Conservation (phyloP, 2,888 invertebrate genomes). For the Choreutis nemorana region DNA sequence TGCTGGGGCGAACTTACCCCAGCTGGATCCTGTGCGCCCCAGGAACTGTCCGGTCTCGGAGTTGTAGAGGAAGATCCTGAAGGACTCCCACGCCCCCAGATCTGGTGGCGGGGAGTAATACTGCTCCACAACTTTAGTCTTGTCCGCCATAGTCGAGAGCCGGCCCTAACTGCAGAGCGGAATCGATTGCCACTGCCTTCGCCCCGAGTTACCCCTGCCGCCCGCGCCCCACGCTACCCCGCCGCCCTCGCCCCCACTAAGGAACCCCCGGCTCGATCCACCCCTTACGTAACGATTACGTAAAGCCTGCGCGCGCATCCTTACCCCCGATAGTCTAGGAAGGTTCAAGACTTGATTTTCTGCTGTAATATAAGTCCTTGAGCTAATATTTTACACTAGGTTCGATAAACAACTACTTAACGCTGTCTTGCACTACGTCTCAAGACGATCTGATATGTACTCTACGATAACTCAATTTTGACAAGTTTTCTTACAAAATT, state of each 20-base stretch:
- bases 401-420: too few species aligned
- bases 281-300: conserved; percentile 59
- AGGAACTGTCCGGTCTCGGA: conserved; percentile 90
- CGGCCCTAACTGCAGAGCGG: conserved; percentile 50
- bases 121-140: conserved; percentile 74
- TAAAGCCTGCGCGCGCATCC: conserved; percentile 51
- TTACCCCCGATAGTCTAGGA: too few species aligned
- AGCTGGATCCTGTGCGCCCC: conserved; percentile 90
- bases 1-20: conserved; percentile 78
- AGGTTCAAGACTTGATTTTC: too few species aligned
- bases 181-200: conserved; percentile 51
- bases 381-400: too few species aligned
- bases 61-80: conserved; percentile 89
- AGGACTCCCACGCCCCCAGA: conserved; percentile 85
- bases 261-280: conserved; percentile 33
- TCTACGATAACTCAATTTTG: too few species aligned
- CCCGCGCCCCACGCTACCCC: conserved; percentile 16
- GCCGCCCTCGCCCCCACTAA: conserved; percentile 12
- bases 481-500: too few species aligned
- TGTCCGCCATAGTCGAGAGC: conserved; percentile 75
- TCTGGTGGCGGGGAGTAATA: conserved; percentile 83
- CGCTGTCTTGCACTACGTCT: too few species aligned
- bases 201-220: conserved; percentile 25
- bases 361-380: too few species aligned
- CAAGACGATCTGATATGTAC: too few species aligned